Base-by-base conservation (phyloP, 2,113 vertebrate species). In the Hiodon tergisus region DNA sequence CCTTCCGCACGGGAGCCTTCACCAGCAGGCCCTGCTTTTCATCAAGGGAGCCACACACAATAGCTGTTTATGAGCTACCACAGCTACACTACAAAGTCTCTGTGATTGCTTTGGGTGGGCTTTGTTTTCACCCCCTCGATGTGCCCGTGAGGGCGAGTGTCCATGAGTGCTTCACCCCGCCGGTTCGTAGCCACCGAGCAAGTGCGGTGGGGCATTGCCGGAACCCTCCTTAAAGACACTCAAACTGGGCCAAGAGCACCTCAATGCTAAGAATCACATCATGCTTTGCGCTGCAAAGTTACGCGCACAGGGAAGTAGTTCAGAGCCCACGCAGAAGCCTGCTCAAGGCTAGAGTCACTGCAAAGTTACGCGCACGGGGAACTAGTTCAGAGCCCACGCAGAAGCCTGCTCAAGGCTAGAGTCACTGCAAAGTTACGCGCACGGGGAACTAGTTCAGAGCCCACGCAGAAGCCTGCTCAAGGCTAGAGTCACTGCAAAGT, bases 21-120 rank as follows among this genome's bases (percentile, higher is more conserved):
- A 62, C 58, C 71, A 61, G 50, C 61, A 58, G 53, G 31, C 62
- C 72, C 14, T 74, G 47, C 50, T 74, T 67, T 74, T 57, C 13
- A 55, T 31, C 53, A 73, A 63, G 61, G 61, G 60, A 61, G 66
- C 16, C 61, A n/a, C 51, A 54, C n/a, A n/a, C n/a, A 52, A 47
- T 8, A 17, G 4, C 51, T 66, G 62, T 66, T 63, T 17, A 52
- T 9, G 53, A 17, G 46, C 55, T 57, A 53, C 31, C 53, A 66
- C 51, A 7, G 16, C 31, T 4, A 17, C 51, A 46, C 54, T 65
- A 65, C 58, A 57, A 66, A 52, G 31, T 16, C 74, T 76, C 75
- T 76, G 66, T 72, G 58, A 59, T 59, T 71, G 16, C 13, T 58
- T 53, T 53, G 31, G 31, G 31, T 31, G 31, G 31, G 31, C 31